Conservation (phyloP, 2,113 vertebrate species). For the Triplophysa dalaica region DNA sequence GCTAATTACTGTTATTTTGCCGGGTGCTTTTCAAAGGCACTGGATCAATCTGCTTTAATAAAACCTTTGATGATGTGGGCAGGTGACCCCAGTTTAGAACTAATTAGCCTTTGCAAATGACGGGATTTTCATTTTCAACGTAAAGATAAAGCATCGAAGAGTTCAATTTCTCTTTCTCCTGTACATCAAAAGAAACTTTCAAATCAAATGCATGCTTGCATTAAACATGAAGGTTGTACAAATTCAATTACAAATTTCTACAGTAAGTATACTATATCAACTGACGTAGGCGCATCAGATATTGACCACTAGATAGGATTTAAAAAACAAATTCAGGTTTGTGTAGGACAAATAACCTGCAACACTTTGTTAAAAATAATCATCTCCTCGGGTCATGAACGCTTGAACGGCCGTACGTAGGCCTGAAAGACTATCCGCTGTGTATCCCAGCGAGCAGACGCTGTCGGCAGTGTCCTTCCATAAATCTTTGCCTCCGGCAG, state of each 20-base stretch:
- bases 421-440: slow-evolving; percentile 17
- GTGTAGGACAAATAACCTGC: slow-evolving; percentile 17
- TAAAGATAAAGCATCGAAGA: slow-evolving; percentile 15
- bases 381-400: neutral
- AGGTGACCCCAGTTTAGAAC: slow-evolving; percentile 54
- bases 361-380: slow-evolving; percentile 17
- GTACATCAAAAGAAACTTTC: too few species aligned
- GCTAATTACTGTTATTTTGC: slow-evolving; percentile 32
- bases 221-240: too few species aligned
- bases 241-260: too few species aligned
- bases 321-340: slow-evolving; percentile 20
- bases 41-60: slow-evolving; percentile 45
- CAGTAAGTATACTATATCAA: too few species aligned
- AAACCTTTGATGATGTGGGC: slow-evolving; percentile 52
- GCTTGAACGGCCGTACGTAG: slow-evolving; percentile 25
- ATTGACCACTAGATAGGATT: neutral
- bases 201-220: too few species aligned
- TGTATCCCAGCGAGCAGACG: slow-evolving; percentile 28
- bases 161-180: neutral
- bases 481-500: slow-evolving; percentile 39
- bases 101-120: slow-evolving; percentile 55
- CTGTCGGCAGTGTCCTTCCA: slow-evolving; percentile 30
- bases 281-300: too few species aligned
- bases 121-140: slow-evolving; percentile 15
- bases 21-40: slow-evolving; percentile 7